These are phyloP conservation scores for Clupea harengus DNA, from an alignment of 2,113 vertebrate species.

Conservation along the genomic window DNA sequence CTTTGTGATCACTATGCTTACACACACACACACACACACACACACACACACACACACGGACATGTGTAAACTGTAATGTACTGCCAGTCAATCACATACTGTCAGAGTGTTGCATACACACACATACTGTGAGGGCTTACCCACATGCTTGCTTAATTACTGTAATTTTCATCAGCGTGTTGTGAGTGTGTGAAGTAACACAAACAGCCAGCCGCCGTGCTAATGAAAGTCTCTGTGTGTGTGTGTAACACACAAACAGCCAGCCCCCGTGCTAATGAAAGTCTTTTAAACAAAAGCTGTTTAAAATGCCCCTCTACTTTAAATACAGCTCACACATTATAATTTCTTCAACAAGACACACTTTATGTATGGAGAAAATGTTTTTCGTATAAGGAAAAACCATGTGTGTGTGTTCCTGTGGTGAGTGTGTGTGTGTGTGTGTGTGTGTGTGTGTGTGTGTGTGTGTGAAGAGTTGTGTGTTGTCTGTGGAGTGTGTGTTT, in stretches of 20 bases:
- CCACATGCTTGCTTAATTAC: not conserved
- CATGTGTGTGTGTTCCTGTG: not conserved
- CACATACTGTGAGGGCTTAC: not conserved
- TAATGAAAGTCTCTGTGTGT: not conserved
- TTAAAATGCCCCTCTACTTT: not conserved
- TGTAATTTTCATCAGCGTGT: not conserved
- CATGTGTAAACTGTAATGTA: not conserved
- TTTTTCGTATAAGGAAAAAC: too few relatives aligned
- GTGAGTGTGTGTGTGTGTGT: not conserved
- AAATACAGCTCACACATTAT: not conserved
- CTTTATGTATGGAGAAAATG: not conserved
- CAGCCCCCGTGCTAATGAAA: not conserved
- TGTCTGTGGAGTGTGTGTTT: not conserved
- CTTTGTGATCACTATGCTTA: not conserved
- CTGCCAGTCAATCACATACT: not conserved
- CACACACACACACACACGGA: not conserved
- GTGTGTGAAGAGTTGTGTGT: not conserved
- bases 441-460: not conserved
- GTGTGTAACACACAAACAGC: not conserved
- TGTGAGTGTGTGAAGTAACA: not conserved
- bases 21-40: not conserved
- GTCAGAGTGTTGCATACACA: not conserved
- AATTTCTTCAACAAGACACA: not conserved
- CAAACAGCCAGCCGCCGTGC: not conserved
- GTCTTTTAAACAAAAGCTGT: not conserved